Percentiles rank a stretch among this genome's conserved stretches.
Conservation (phyloP, 2,113 vertebrate genomes). For the Gymnocephalus cernua region DNA sequence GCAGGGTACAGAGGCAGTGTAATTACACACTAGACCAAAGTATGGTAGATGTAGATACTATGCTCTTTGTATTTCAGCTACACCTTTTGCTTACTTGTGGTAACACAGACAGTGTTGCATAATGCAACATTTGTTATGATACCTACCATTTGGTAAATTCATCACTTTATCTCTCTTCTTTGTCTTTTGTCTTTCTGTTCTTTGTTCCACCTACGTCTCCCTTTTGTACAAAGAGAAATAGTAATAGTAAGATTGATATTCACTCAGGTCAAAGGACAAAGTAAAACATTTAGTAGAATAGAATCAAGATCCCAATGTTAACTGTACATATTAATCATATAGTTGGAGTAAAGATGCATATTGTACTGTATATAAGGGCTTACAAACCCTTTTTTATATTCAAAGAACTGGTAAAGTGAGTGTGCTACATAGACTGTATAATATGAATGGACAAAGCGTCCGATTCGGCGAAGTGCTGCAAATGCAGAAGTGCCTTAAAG, state of each 20-base stretch:
- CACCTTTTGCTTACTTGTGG: slow-evolving; percentile 38
- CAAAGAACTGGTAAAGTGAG: not conserved
- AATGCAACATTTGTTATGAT: slow-evolving; percentile 41
- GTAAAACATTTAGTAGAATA: not conserved
- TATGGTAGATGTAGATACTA: slow-evolving; percentile 16
- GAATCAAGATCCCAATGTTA: not conserved
- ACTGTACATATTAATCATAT: not conserved
- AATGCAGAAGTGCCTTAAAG: too few species aligned
- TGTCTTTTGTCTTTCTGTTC: not conserved
- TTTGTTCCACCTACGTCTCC: not conserved
- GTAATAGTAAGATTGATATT: not conserved
- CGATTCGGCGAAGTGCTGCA: too few species aligned
- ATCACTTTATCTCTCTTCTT: slow-evolving; percentile 9
- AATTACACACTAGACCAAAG: slow-evolving; percentile 8
- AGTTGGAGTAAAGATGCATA: not conserved
- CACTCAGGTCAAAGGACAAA: not conserved
- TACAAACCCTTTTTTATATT: not conserved
- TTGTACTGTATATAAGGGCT: not conserved
- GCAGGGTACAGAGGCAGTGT: slow-evolving; percentile 32
- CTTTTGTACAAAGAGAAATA: not conserved
- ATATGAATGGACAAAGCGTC: too few species aligned
- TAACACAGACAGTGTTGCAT: slow-evolving; percentile 35
- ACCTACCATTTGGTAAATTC: slow-evolving; percentile 7
- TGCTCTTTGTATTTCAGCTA: slow-evolving; percentile 35
- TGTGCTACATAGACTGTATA: too few species aligned